Conservation (phyloP, 2,888 invertebrate species). For the Drosophila limbata region DNA sequence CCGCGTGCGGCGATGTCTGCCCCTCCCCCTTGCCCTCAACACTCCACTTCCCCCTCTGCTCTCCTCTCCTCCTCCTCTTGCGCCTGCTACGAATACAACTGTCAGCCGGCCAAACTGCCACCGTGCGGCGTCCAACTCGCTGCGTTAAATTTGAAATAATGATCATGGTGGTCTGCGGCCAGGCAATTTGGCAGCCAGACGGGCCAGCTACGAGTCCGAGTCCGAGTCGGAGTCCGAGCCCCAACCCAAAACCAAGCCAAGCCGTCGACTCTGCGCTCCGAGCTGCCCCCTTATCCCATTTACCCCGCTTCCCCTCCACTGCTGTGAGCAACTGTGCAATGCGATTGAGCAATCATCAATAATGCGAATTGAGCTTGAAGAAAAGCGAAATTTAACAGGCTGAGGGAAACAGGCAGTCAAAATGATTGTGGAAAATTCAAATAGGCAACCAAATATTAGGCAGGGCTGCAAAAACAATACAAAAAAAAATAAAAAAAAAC, state of each 20-base stretch:
- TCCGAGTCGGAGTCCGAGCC: too few species aligned
- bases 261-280: neutral
- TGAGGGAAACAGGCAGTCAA: neutral
- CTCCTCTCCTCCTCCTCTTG: neutral
- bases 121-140: slow-evolving; percentile 66
- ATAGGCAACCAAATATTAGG: neutral
- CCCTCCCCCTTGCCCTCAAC: slow-evolving; percentile 4
- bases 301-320: neutral
- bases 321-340: slow-evolving; percentile 26
- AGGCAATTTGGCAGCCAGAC: slow-evolving; percentile 51
- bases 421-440: slow-evolving; percentile 2
- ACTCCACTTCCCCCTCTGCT: neutral
- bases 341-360: slow-evolving; percentile 74
- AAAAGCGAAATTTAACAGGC: slow-evolving; percentile 39
- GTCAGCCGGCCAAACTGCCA: slow-evolving; percentile 69
- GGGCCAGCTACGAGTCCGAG: neutral
- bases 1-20: slow-evolving; percentile 64
- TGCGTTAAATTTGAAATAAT: slow-evolving; percentile 76
- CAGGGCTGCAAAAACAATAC: too few species aligned
- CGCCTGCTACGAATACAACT: slow-evolving; percentile 20
- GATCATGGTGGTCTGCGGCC: slow-evolving; percentile 52
- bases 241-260: slow-evolving; percentile 18
- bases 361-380: slow-evolving; percentile 63
- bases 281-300: neutral
- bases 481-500: too few species aligned